Conservation (phyloP, 2,888 invertebrate genomes). For the Amaurobius ferox region DNA sequence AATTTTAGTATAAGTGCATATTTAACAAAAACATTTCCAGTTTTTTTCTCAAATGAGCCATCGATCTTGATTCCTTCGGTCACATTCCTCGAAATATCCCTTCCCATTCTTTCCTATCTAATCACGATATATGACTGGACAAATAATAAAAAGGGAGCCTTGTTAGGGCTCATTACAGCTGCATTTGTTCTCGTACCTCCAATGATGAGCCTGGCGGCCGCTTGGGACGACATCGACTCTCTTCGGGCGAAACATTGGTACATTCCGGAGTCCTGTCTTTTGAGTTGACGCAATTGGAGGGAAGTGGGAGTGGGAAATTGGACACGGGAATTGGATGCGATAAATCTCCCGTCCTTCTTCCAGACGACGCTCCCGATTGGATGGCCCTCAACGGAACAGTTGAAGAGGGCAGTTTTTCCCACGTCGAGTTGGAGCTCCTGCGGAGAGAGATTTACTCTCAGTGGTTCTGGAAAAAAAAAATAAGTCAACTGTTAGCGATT, state of each 20-base stretch:
- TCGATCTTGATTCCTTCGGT: too few relatives aligned
- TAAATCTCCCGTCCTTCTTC: slow-evolving; percentile 68
- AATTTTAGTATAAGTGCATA: too few relatives aligned
- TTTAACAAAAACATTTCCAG: too few relatives aligned
- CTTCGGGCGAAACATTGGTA: slow-evolving; percentile 73
- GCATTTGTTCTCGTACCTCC: slow-evolving; percentile 62
- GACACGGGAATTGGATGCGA: slow-evolving; percentile 60
- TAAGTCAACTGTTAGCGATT: too few relatives aligned
- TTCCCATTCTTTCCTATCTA: background rate
- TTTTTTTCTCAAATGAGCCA: too few relatives aligned
- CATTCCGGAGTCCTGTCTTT: slow-evolving; percentile 70
- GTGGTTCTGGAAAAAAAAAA: slow-evolving; percentile 47
- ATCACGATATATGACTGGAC: background rate
- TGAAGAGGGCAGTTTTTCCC: slow-evolving; percentile 66
- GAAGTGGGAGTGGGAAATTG: slow-evolving; percentile 67
- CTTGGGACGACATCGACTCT: slow-evolving; percentile 68
- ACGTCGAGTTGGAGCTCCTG: slow-evolving; percentile 60
- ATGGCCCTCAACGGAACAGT: slow-evolving; percentile 70
- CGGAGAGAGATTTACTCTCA: slow-evolving; percentile 51
- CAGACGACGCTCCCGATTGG: slow-evolving; percentile 66
- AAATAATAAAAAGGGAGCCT: background rate
- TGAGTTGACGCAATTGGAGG: slow-evolving; percentile 66
- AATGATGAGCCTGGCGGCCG: slow-evolving; percentile 71
- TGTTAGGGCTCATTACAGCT: slow-evolving; percentile 35
- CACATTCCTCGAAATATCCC: too few relatives aligned